These are phyloP conservation scores for Pachyrhynchus sulphureomaculatus DNA, from an alignment of 1,140 invertebrate genomes.

Conservation along the genomic window DNA sequence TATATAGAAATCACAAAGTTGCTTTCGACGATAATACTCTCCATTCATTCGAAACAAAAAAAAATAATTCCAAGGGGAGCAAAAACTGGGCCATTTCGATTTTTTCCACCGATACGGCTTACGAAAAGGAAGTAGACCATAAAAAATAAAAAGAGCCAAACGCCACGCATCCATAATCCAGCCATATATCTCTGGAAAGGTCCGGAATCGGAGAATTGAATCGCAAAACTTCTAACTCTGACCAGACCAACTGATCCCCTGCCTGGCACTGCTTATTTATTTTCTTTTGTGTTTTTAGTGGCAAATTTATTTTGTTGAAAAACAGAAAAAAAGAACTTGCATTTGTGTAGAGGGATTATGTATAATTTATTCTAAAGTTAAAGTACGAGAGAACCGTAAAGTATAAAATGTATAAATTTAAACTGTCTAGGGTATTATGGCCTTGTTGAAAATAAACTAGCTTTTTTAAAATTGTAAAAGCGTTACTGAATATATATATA, in stretches of 20 bases:
- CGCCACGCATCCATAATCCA: constrained; percentile 25
- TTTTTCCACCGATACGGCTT: constrained; percentile 4
- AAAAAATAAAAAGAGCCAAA: constrained; percentile 12
- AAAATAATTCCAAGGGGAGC: background rate
- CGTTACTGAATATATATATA: too few species aligned
- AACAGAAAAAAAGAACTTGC: background rate
- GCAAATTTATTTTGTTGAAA: constrained; percentile 22
- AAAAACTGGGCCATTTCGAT: constrained; percentile 1
- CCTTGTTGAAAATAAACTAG: too few species aligned
- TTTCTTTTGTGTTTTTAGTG: constrained; percentile 25
- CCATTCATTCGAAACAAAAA: background rate
- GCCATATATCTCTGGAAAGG: constrained; percentile 23
- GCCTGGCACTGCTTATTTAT: constrained; percentile 15
- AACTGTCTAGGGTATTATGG: too few species aligned
- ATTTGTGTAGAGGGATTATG: background rate
- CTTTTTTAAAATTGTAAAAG: too few species aligned
- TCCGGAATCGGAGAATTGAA: constrained; percentile 22
- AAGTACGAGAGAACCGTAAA: too few species aligned
- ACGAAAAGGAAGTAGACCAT: background rate
- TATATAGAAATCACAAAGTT: too few species aligned
- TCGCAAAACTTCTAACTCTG: constrained; percentile 26
- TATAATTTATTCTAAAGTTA: background rate
- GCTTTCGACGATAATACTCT: background rate
- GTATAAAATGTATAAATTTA: too few species aligned
- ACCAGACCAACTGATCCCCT: constrained; percentile 21